Evolutionary conservation across 2,888 invertebrate genomes (phyloP).

Genomic region (Sesamia inferens): DNA sequence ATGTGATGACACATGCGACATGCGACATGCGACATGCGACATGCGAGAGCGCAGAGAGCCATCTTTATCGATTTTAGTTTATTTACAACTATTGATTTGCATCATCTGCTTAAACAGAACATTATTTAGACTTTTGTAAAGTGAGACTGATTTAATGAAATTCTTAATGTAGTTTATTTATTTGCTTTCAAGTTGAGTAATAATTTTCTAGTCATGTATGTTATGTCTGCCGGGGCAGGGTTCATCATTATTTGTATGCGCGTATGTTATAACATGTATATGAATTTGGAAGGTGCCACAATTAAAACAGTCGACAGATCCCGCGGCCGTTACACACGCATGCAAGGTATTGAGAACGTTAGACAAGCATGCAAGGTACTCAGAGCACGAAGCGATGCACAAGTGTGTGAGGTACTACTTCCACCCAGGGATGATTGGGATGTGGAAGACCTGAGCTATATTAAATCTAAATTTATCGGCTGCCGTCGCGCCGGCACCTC

Average conservation of each 20-base stretch:
- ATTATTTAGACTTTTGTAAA: conserved; percentile 49
- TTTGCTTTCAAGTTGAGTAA: conserved; percentile 30
- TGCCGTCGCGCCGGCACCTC: too few relatives aligned
- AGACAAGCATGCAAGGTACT: background rate
- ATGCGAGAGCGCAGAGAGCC: conserved; percentile 4
- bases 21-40: too few relatives aligned
- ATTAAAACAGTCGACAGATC: conserved; percentile 8
- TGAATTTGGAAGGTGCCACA: background rate
- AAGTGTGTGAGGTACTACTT: too few relatives aligned
- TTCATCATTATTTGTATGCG: conserved; percentile 16
- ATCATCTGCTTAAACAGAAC: conserved; percentile 46
- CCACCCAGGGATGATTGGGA: too few relatives aligned
- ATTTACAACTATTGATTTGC: conserved; percentile 53
- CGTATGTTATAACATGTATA: conserved; percentile 13
- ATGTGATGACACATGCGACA: conserved; percentile 33
- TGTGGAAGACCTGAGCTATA: too few relatives aligned
- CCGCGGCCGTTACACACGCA: background rate
- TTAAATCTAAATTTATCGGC: too few relatives aligned
- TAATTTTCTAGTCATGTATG: background rate
- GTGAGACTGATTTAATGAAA: conserved; percentile 8
- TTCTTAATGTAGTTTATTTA: conserved; percentile 33
- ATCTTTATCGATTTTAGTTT: conserved; percentile 37
- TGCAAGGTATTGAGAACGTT: too few relatives aligned
- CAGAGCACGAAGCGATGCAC: background rate
- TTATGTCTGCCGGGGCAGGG: conserved; percentile 24